These are phyloP conservation scores for Drosophila sechellia DNA, from an alignment of 1,140 invertebrate genomes.

Conservation along the genomic window DNA sequence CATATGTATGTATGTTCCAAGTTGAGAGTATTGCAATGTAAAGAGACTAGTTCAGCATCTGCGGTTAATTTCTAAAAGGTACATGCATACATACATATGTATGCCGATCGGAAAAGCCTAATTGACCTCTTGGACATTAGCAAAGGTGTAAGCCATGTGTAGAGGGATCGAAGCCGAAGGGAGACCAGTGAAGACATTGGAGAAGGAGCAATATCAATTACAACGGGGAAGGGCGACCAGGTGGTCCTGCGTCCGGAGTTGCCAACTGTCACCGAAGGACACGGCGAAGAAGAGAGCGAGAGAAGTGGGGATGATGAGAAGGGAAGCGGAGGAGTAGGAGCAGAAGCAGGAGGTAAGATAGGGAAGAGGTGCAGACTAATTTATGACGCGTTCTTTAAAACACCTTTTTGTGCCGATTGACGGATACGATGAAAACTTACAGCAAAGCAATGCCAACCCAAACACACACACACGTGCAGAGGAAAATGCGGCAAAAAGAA, in stretches of 20 bases:
- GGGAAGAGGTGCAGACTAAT: slow-evolving; percentile 1
- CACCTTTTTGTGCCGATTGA: slow-evolving; percentile 28
- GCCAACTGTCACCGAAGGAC: slow-evolving; percentile 10
- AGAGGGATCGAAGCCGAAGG: not conserved
- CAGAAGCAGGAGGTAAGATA: not conserved
- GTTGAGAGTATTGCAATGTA: too few species aligned
- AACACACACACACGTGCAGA: slow-evolving; percentile 7
- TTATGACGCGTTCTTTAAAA: slow-evolving; percentile 8
- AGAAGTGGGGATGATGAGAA: not conserved
- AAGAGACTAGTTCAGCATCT: not conserved
- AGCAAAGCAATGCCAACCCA: slow-evolving; percentile 13
- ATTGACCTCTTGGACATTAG: not conserved
- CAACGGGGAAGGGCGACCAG: slow-evolving; percentile 9
- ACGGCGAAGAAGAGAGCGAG: not conserved
- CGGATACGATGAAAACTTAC: slow-evolving; percentile 27
- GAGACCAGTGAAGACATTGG: not conserved
- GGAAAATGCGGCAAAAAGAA: slow-evolving; percentile 1
- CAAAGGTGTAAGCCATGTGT: not conserved
- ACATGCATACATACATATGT: too few species aligned
- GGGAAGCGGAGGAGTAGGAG: not conserved
- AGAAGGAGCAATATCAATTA: slow-evolving; percentile 49
- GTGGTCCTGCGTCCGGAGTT: slow-evolving; percentile 32
- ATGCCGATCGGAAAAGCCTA: not conserved
- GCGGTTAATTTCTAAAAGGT: not conserved
- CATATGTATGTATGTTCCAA: too few species aligned